A percentile compares a stretch with the other conserved stretches of the same genome.
Evolutionary conservation across 2,797 vertebrate species (phyloP).

Genomic region (Ciconia nigra): DNA sequence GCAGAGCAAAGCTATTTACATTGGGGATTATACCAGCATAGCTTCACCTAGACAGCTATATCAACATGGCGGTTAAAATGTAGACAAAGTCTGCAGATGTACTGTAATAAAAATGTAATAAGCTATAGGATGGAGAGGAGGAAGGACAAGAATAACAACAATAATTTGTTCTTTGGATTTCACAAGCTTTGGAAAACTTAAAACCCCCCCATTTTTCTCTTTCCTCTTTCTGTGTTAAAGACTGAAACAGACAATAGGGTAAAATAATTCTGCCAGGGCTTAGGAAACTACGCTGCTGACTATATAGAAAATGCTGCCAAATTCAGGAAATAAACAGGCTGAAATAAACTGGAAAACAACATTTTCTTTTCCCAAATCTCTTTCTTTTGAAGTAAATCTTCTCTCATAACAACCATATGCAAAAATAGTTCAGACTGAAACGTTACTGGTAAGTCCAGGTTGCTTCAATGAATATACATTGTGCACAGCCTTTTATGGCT

Average conservation of each 20-base stretch:
- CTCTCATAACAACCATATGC: not conserved
- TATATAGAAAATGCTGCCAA: conserved; percentile 25
- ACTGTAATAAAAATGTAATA: not conserved
- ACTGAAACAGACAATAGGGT: conserved; percentile 25
- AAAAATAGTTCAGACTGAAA: not conserved
- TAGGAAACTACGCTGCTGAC: conserved; percentile 27
- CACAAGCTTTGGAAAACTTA: conserved; percentile 5
- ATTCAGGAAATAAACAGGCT: conserved; percentile 30
- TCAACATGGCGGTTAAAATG: not conserved
- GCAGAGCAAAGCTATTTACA: conserved; percentile 9
- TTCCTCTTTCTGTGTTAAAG: conserved; percentile 55
- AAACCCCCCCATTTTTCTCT: not conserved
- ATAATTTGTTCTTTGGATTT: conserved; percentile 36
- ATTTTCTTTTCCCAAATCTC: not conserved
- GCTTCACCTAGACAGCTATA: conserved; percentile 20
- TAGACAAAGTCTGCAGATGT: not conserved
- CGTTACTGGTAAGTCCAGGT: not conserved
- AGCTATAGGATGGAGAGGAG: not conserved
- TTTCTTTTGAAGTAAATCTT: not conserved
- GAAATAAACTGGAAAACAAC: conserved; percentile 40
- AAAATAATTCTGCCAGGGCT: conserved; percentile 23
- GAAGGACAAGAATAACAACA: conserved; percentile 24
- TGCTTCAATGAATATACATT: not conserved
- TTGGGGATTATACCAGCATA: not conserved
- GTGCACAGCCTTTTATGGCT: not conserved